These are phyloP conservation scores for Leucozona laternaria DNA, from an alignment of 2,888 invertebrate species.

Conservation along the genomic window DNA sequence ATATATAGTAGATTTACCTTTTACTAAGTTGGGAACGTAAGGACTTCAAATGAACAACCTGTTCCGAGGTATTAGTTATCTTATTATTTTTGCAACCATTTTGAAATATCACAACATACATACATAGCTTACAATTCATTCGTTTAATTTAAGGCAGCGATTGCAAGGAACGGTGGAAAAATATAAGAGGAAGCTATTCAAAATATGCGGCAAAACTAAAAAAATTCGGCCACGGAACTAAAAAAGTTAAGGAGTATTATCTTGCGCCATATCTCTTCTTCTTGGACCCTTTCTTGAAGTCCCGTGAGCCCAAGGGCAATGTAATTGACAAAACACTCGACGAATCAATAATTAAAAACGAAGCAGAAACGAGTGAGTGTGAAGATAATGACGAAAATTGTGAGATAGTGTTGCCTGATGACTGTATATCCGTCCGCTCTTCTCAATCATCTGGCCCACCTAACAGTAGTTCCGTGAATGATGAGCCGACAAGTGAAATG, in stretches of 20 bases:
- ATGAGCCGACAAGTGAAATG: too few species aligned
- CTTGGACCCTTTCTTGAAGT: background rate
- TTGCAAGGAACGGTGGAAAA: background rate
- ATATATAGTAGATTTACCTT: too few species aligned
- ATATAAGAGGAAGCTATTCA: background rate
- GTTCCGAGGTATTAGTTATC: too few species aligned
- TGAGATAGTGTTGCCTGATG: background rate
- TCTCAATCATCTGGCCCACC: background rate
- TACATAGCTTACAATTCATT: background rate
- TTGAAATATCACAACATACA: background rate
- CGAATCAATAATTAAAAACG: background rate
- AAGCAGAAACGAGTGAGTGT: background rate
- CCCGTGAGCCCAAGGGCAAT: background rate
- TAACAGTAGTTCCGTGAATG: background rate
- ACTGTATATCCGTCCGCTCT: background rate
- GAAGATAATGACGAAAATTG: background rate
- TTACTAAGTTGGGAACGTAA: too few species aligned
- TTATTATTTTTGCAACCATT: too few species aligned
- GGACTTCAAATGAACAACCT: too few species aligned
- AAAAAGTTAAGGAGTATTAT: background rate
- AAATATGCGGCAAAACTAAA: background rate
- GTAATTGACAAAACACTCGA: background rate
- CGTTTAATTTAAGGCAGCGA: background rate
- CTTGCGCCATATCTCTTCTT: background rate
- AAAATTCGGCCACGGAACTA: background rate